Evolutionary conservation across 1,140 invertebrate genomes (phyloP).

Genomic region (Teleogryllus occipitalis): DNA sequence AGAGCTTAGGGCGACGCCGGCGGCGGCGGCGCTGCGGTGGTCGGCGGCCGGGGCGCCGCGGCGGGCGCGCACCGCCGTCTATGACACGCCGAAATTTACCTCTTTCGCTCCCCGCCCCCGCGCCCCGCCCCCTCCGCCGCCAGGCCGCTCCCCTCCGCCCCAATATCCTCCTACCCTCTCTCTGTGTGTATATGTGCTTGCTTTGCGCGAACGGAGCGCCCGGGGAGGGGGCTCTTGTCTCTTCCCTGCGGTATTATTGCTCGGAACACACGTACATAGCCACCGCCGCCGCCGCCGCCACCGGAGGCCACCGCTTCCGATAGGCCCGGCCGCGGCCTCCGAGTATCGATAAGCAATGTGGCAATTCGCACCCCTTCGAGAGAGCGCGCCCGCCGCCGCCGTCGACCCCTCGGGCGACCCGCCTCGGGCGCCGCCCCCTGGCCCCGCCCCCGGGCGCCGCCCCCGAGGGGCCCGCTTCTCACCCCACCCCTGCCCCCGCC

Average conservation of each 20-base stretch:
- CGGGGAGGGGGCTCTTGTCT: neutral
- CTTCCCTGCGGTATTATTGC: neutral
- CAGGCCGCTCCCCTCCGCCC: neutral
- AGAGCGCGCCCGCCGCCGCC: too few species aligned
- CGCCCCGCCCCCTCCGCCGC: too few species aligned
- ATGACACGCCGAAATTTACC: conserved; percentile 3
- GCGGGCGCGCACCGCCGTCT: neutral
- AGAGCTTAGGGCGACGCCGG: neutral
- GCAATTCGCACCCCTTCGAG: neutral
- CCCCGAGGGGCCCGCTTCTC: neutral
- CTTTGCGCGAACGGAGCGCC: neutral
- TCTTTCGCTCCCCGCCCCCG: neutral
- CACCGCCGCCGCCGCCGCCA: too few species aligned
- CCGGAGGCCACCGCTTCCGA: neutral
- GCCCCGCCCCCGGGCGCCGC: too few species aligned
- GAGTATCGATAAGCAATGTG: neutral
- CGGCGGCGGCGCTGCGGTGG: neutral
- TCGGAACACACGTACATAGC: neutral
- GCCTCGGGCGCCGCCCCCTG: too few species aligned
- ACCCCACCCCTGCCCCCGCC: neutral
- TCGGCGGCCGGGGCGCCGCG: too few species aligned
- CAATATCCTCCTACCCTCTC: neutral
- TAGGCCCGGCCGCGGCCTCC: neutral
- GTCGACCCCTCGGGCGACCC: too few species aligned
- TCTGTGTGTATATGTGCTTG: conserved; percentile 2